Evolutionary conservation across 2,113 vertebrate species (phyloP), one percentile per base, ranked within the genome.

Genomic region (Takifugu bimaculatus): DNA sequence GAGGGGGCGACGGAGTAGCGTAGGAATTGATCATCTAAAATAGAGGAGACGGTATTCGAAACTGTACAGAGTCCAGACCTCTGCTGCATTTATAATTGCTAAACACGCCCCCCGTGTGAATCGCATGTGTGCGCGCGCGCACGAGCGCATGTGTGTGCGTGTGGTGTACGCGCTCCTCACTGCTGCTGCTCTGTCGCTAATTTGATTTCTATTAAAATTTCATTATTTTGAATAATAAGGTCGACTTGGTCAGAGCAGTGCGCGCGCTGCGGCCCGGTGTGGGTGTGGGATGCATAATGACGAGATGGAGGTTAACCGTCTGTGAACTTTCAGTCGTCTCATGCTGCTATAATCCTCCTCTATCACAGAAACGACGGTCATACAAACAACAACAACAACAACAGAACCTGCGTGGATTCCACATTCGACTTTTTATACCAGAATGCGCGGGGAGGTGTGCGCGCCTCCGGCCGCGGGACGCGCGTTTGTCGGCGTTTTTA

Each of bases 11-110:
- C 73, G 82, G 83, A 74, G 71, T 43, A 78, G 86, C 80, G 79
- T 64, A 83, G 77, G 86, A 81, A 90, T 89, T 90, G 89, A 91
- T 91, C 86, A 90, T 86, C 86, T 83, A 83, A 87, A 89, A 88
- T 85, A 85, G 85, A 83, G 85, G 79, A 88, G 86, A 88, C 85
- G 82, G 77, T 75, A 70, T 87, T 78, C 75, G 65, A 86, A 77
- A 83, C 85, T 86, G 84, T 85, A 87, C 84, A 60, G 71, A 80
- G 74, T 70, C 65, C 72, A 75, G 78, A 80, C 74, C 73, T 73
- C 77, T 56, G 15, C 81, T 79, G 83, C 78, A 84, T 87, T 77
- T 80, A 73, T 80, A 87, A 89, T 86, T 79, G 75, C 69, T 49
- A 67, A 50, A 53, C 59, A 45, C 50, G n/a, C 9, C 52, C 52